Percentiles rank a stretch among this genome's conserved stretches.
Evolutionary conservation across 2,113 vertebrate species (phyloP).

Genomic region (Mystacornis crossleyi): DNA sequence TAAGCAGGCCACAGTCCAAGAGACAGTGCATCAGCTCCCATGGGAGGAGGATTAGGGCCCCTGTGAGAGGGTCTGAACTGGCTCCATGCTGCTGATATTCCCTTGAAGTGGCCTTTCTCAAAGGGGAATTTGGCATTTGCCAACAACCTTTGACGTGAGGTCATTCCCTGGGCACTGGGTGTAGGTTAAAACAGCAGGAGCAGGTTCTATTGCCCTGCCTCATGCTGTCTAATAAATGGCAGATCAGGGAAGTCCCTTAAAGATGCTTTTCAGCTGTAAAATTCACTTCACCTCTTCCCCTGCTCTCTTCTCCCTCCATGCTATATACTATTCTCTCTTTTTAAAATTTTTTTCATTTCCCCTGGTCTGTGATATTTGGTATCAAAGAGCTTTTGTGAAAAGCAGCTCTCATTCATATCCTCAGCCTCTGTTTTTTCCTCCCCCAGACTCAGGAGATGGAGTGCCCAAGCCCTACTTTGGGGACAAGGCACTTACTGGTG

Average conservation of each 20-base stretch:
- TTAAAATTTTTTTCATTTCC: background rate
- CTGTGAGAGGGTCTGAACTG: background rate
- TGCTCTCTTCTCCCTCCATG: background rate
- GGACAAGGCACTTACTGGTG: background rate
- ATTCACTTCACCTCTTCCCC: background rate
- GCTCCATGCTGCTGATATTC: background rate
- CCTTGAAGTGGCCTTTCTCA: background rate
- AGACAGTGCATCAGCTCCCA: accelerated
- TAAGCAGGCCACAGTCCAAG: background rate
- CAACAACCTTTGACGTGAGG: background rate
- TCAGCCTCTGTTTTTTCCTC: background rate
- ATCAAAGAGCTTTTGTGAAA: background rate
- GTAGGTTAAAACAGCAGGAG: background rate
- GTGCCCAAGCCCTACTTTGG: background rate
- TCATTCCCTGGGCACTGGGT: background rate
- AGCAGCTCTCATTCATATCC: background rate
- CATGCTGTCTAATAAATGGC: background rate
- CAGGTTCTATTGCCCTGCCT: background rate
- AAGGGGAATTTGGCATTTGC: background rate
- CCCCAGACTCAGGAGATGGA: background rate
- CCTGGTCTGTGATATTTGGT: background rate
- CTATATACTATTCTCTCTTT: background rate
- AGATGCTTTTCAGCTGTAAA: background rate
- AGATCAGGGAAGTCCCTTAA: background rate
- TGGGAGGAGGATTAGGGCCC: background rate